phyloP scores from a whole-genome alignment of 1,140 invertebrate genomes.

The Drosophila pandora region DNA sequence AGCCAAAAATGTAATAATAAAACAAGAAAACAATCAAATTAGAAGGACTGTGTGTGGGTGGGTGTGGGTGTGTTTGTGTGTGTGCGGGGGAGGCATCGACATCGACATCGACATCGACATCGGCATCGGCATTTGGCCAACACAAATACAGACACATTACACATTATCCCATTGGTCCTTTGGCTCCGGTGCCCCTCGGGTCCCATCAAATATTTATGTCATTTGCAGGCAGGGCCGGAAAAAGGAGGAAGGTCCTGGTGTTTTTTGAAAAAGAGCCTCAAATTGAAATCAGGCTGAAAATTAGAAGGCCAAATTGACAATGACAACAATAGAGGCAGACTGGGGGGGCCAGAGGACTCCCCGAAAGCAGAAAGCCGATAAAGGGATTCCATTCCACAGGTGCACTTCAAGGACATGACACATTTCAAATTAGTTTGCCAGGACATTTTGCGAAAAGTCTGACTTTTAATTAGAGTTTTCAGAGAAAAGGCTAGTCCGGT shows the following conservation, averaged over 20 bases:
- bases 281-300: conserved; percentile 70
- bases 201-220: conserved; percentile 57
- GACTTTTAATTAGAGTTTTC: background rate
- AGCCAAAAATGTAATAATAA: conserved; percentile 5
- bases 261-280: conserved; percentile 19
- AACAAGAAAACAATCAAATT: conserved; percentile 60
- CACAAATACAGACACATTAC: conserved; percentile 52
- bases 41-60: conserved; percentile 10
- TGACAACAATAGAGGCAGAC: conserved; percentile 34
- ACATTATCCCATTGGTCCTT: conserved; percentile 33
- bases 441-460: background rate
- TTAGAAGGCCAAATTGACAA: conserved; percentile 74
- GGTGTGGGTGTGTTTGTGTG: background rate
- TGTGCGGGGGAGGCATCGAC: background rate
- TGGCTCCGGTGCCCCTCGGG: conserved; percentile 27
- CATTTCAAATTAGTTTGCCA: background rate
- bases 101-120: background rate
- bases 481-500: too few relatives aligned
- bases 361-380: conserved; percentile 2
- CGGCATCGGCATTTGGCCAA: conserved; percentile 34
- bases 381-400: conserved; percentile 12
- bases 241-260: background rate
- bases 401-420: conserved; percentile 4
- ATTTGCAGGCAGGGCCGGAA: conserved; percentile 33
- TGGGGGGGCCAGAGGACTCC: background rate